Evolutionary conservation across 2,797 vertebrate species (phyloP).

Genomic region (Bovichtus diacanthus): DNA sequence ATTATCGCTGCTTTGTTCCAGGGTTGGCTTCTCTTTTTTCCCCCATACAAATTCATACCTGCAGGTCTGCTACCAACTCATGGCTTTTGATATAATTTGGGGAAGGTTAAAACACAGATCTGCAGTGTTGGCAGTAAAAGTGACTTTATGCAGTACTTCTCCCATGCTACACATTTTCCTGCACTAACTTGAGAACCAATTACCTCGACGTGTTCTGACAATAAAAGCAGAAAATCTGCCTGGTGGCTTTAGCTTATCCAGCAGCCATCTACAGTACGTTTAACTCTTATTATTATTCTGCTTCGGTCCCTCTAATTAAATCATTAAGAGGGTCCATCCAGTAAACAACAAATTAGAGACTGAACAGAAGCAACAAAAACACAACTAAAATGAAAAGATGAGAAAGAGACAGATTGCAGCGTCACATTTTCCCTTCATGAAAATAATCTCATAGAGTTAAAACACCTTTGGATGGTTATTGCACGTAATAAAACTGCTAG

Average conservation of each 20-base stretch:
- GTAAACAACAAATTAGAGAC: conserved; percentile 1
- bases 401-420: conserved; percentile 22
- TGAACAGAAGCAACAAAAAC: conserved; percentile 27
- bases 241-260: conserved; percentile 3
- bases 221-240: conserved; percentile 18
- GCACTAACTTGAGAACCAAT: conserved; percentile 5
- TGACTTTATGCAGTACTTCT: conserved; percentile 21
- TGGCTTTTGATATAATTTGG: conserved; percentile 24
- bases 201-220: conserved; percentile 6
- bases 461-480: conserved; percentile 70
- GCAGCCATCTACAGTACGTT: conserved; percentile 6
- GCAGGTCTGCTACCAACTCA: conserved; percentile 11
- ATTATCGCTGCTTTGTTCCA: conserved; percentile 34
- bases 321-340: not conserved
- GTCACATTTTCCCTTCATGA: conserved; percentile 46
- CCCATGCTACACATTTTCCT: conserved; percentile 13
- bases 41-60: not conserved
- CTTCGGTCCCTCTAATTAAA: conserved; percentile 18
- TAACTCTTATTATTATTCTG: conserved; percentile 8
- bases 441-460: conserved; percentile 35
- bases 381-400: conserved; percentile 5
- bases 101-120: conserved; percentile 27
- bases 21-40: not conserved
- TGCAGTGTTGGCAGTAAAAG: conserved; percentile 32
- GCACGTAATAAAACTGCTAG: conserved; percentile 60